Evolutionary conservation across 2,888 invertebrate species (phyloP).

Genomic region (Petrolisthes manimaculis): DNA sequence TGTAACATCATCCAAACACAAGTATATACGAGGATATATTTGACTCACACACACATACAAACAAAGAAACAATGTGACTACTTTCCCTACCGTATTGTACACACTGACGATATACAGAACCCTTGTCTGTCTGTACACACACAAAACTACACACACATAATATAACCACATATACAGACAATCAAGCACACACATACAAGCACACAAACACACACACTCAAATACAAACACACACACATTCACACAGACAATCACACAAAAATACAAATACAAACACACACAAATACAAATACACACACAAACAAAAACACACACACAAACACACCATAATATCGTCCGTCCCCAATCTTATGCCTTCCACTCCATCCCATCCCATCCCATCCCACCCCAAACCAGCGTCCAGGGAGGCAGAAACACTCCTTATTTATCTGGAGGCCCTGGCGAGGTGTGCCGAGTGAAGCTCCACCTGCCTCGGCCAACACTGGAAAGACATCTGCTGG

Average conservation of each 20-base stretch:
- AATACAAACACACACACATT: not conserved
- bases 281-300: slow-evolving; percentile 7
- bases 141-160: too few relatives aligned
- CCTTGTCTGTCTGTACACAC: too few relatives aligned
- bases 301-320: slow-evolving; percentile 21
- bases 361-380: not conserved
- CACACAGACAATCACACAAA: too few relatives aligned
- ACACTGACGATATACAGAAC: too few relatives aligned
- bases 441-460: slow-evolving; percentile 4
- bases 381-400: slow-evolving; percentile 7
- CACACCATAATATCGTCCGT: not conserved
- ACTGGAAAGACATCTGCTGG: slow-evolving; percentile 10
- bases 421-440: slow-evolving; percentile 7
- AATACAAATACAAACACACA: not conserved
- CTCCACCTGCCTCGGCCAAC: slow-evolving; percentile 20
- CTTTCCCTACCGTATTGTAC: too few relatives aligned
- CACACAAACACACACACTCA: too few relatives aligned
- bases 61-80: too few relatives aligned
- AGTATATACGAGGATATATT: too few relatives aligned
- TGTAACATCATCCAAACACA: too few relatives aligned
- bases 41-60: too few relatives aligned
- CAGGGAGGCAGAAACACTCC: slow-evolving; percentile 21
- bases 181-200: too few relatives aligned
- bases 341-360: not conserved
- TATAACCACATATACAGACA: too few relatives aligned